Evolutionary conservation across 2,888 invertebrate species (phyloP), one percentile per base, ranked within the genome.

Genomic region (Panzeria rudis): DNA sequence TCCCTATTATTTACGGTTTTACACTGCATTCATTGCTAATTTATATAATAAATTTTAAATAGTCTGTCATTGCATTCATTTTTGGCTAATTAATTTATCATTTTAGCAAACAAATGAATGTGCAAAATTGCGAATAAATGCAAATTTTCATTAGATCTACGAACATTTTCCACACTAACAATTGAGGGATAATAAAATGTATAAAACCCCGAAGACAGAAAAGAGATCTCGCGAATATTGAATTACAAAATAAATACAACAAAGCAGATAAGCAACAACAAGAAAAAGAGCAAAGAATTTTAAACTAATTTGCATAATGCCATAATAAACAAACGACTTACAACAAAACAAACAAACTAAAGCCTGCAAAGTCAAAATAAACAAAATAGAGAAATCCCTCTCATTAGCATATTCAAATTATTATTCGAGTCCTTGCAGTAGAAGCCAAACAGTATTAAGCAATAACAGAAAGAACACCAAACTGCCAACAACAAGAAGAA

Each of bases 161-260:
- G 56, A 61, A 68, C 25, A 44, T 59, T n/a, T 66, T 80, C 8
- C 20, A 72, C 52, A 72, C 72, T 32, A 47, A 20, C n/a, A 15
- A 56, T 35, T 9, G 13, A 61, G 20, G 20, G 13, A 71, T 35
- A 23, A 29, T 35, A 23, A 35, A 69, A 66, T n/a, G 15, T 3
- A 29, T 50, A 54, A 62, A 23, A 61, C 50, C 62, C 69, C 3
- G 25, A 81, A 59, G 13, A 11, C 13, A 38, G 8, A 15, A 41
- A 71, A 78, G 41, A n/a, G 38, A 64, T 90, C 90, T 86, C 89
- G 91, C 91, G 91, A 82, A 88, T 90, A 90, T 89, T 87, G 86
- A 87, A 89, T 89, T 90, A 89, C 89, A 88, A 54, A 56, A 82
- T 64, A 84, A 84, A 71, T 47, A 62, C 38, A 54, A 41, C 20